Evolutionary conservation across 1,140 invertebrate genomes (phyloP).

Genomic region (Onthophagus taurus): DNA sequence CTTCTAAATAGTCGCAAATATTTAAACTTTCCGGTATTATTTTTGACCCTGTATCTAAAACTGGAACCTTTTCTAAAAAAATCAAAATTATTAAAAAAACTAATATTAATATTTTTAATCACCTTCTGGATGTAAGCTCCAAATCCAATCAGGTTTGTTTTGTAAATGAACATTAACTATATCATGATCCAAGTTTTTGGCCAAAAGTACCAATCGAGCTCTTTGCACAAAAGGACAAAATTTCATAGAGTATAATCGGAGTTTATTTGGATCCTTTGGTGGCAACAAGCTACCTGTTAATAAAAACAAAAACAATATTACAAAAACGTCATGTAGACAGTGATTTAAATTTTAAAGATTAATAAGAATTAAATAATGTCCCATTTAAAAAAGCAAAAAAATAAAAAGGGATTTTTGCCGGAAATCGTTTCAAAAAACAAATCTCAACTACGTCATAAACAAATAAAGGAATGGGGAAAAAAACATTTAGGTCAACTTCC

Average conservation of each 20-base stretch:
- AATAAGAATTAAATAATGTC: too few relatives aligned
- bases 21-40: slow-evolving; percentile 11
- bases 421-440: too few relatives aligned
- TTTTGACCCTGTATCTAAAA: slow-evolving; percentile 11
- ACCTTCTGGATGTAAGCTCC: slow-evolving; percentile 10
- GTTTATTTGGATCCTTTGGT: slow-evolving; percentile 44
- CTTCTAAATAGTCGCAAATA: slow-evolving; percentile 12
- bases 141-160: slow-evolving; percentile 13
- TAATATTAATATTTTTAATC: background rate
- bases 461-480: too few relatives aligned
- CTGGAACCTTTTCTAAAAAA: slow-evolving; percentile 10
- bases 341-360: too few relatives aligned
- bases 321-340: too few relatives aligned
- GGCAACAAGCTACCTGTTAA: slow-evolving; percentile 37
- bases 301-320: too few relatives aligned
- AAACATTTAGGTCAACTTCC: too few relatives aligned
- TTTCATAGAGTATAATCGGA: slow-evolving; percentile 79
- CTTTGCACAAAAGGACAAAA: slow-evolving; percentile 87
- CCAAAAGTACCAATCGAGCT: slow-evolving; percentile 66
- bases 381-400: too few relatives aligned
- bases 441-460: too few relatives aligned
- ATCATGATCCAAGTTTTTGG: slow-evolving; percentile 79
- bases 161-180: slow-evolving; percentile 42
- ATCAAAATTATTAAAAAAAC: background rate
- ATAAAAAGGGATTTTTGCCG: too few relatives aligned